Percentiles rank a stretch among this genome's conserved stretches.
These are phyloP conservation scores for Aspidoscelis tigris DNA, from an alignment of 2,113 vertebrate genomes.

Conservation along the genomic window DNA sequence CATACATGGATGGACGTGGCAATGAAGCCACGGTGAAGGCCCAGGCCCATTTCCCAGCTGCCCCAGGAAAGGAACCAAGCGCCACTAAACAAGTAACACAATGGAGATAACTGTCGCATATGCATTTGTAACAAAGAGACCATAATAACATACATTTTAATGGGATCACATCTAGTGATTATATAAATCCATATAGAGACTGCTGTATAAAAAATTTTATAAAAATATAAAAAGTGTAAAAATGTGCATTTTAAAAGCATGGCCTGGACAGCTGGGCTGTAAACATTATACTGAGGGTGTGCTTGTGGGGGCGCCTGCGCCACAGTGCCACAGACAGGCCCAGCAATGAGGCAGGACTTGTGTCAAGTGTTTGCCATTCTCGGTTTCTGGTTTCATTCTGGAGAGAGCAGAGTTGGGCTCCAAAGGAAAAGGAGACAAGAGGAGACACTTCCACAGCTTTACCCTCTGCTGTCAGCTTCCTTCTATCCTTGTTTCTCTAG, in stretches of 20 bases:
- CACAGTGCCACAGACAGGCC: conserved; percentile 77
- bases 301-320: conserved; percentile 95
- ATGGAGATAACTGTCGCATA: conserved; percentile 77
- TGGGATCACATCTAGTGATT: conserved; percentile 91
- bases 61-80: conserved; percentile 60
- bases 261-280: conserved; percentile 89
- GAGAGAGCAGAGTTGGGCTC: conserved; percentile 20
- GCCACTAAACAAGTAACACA: conserved; percentile 75
- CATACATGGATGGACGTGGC: conserved; percentile 77
- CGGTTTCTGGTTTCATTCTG: conserved; percentile 40
- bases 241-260: conserved; percentile 86
- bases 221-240: conserved; percentile 88
- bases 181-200: conserved; percentile 94
- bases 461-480: neutral
- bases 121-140: conserved; percentile 85
- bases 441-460: neutral
- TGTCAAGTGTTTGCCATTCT: conserved; percentile 68
- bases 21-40: conserved; percentile 46
- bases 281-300: conserved; percentile 91
- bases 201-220: conserved; percentile 89
- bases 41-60: conserved; percentile 42
- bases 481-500: neutral
- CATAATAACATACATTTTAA: conserved; percentile 87
- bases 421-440: neutral
- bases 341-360: conserved; percentile 68